Conservation (phyloP, 2,888 invertebrate species). For the Oscheius myriophilus region DNA sequence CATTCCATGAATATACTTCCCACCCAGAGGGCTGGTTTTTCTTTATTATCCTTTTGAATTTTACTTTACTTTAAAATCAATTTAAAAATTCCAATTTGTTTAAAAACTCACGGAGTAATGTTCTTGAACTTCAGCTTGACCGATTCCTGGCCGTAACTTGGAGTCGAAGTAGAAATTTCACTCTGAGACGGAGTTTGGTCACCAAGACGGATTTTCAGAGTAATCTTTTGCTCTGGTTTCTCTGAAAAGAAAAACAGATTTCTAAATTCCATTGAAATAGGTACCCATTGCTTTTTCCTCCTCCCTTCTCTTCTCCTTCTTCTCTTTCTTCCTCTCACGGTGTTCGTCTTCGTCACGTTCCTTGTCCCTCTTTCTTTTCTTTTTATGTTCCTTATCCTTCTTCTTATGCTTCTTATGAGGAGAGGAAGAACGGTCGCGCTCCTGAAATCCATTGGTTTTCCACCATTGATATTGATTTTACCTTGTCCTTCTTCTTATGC, state of each 20-base stretch:
- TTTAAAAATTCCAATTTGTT: too few species aligned
- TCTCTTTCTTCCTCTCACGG: too few species aligned
- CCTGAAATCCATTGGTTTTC: not conserved
- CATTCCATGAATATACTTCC: too few species aligned
- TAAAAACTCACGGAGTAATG: slow-evolving; percentile 9
- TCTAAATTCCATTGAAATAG: not conserved
- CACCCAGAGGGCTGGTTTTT: not conserved
- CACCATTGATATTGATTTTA: not conserved
- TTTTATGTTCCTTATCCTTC: slow-evolving; percentile 28
- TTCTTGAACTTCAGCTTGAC: slow-evolving; percentile 23
- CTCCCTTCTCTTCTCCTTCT: slow-evolving; percentile 20
- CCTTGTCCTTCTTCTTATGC: slow-evolving; percentile 11
- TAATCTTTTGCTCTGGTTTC: slow-evolving; percentile 12
- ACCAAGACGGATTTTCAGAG: slow-evolving; percentile 26
- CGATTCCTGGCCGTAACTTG: not conserved
- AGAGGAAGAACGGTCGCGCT: slow-evolving; percentile 1
- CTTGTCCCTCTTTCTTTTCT: slow-evolving; percentile 26
- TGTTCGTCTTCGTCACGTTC: too few species aligned
- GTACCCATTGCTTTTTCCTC: slow-evolving; percentile 6
- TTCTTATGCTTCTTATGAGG: slow-evolving; percentile 24
- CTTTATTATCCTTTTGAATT: slow-evolving; percentile 12
- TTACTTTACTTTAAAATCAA: too few species aligned
- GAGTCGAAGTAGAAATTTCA: not conserved
- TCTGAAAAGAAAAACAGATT: slow-evolving; percentile 6
- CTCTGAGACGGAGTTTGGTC: slow-evolving; percentile 17